Evolutionary conservation across 2,888 invertebrate genomes (phyloP), one percentile per base, ranked within the genome.

Genomic region (Acanthopleura granulata): DNA sequence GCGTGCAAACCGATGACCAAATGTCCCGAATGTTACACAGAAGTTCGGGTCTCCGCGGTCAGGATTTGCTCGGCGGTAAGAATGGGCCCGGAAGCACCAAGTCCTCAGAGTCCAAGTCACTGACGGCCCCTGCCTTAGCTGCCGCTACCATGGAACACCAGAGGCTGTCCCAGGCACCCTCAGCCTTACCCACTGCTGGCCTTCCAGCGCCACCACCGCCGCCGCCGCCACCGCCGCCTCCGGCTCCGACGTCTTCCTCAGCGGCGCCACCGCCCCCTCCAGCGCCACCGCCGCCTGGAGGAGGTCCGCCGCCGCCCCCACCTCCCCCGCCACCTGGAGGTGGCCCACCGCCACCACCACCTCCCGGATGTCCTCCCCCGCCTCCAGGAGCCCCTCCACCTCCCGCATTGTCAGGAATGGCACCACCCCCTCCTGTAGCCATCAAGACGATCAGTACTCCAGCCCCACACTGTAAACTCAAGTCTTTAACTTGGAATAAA

Each of bases 401-500:
- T 16, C 76, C 77, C 27, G 74, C 40, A 0, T 74, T 75, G 14
- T 74, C 73, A 11, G 74, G 75, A 15, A 75, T 75, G 18, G 62
- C 62, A 50, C 79, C 79, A 1, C 76, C 78, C 18, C 80, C 80
- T 16, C 74, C 75, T 4, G 50, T 74, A 25, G 72, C 75, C 49
- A 79, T 81, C 73, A 79, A 83, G 50, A 81, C 84, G 18, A 88
- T 89, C 70, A 95, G 95, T 87, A 97, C 95, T 3, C 98, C 98
- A 0, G 94, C 94, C 75, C 98, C 98, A 16, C 95, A 95, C 90
- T 94, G 95, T 49, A 98, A 97, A 91, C 97, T 99, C 97, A 97
- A 97, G 92, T 97, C 97, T 0, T 95, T 99, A 77, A 97, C 98
- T 87, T 99, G 99, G 98, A 97, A 96, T 90, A 98, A 98, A 91